A percentile compares a stretch with the other conserved stretches of the same genome.
phyloP scores from a whole-genome alignment of 2,888 invertebrate genomes.

The Neoitamus cyanurus region DNA sequence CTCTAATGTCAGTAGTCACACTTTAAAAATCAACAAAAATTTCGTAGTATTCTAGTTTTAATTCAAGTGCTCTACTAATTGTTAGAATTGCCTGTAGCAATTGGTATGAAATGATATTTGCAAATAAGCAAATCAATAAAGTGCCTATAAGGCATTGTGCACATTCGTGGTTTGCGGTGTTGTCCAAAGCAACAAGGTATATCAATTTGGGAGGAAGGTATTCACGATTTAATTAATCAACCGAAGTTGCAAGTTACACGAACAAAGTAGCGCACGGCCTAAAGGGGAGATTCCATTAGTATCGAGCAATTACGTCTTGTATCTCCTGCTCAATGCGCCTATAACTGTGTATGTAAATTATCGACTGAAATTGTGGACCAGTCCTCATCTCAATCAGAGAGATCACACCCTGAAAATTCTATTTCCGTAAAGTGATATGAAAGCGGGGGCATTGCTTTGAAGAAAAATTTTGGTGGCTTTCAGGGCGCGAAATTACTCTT shows the following conservation, averaged over 20 bases:
- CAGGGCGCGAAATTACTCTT: not conserved
- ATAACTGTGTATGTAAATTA: too few species aligned
- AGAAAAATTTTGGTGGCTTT: not conserved
- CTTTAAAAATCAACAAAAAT: too few species aligned
- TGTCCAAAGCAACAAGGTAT: too few species aligned
- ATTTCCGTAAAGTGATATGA: not conserved
- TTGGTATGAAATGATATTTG: too few species aligned
- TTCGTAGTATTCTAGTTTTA: too few species aligned
- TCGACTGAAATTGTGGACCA: too few species aligned
- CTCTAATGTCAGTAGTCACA: too few species aligned
- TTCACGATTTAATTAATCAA: not conserved
- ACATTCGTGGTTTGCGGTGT: too few species aligned
- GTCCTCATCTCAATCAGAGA: not conserved
- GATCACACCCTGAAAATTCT: not conserved
- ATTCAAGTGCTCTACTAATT: too few species aligned
- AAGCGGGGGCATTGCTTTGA: not conserved
- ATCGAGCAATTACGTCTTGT: not conserved
- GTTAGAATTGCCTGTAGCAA: too few species aligned
- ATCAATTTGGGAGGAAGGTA: not conserved
- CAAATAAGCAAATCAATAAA: too few species aligned
- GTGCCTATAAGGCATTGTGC: too few species aligned
- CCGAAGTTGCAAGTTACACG: not conserved
- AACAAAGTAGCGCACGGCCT: not conserved
- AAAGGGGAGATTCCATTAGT: not conserved
- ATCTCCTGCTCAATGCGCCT: not conserved